Conservation (phyloP, 2,113 vertebrate species). For the Notarius lentiginosus region DNA sequence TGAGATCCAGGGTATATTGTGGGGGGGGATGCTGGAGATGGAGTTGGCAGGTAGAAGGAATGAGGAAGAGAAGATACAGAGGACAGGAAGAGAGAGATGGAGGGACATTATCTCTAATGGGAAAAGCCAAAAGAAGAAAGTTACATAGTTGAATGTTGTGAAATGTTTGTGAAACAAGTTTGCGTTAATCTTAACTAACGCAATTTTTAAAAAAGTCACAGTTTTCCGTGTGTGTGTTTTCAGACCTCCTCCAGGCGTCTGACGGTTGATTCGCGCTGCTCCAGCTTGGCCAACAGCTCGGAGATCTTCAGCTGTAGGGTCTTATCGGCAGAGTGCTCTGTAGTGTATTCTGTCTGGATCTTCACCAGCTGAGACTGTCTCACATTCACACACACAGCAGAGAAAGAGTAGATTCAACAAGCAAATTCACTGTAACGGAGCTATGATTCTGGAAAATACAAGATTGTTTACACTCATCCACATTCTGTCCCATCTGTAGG, state of each 20-base stretch:
- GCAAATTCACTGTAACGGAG: neutral
- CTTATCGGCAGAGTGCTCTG: conserved; percentile 68
- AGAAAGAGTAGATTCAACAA: neutral
- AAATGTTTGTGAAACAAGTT: neutral
- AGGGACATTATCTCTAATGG: no score
- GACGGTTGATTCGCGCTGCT: conserved; percentile 83
- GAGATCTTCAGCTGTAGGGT: conserved; percentile 83
- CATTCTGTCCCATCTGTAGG: neutral
- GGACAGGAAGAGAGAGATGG: no score
- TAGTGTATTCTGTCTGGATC: conserved; percentile 78
- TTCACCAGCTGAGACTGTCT: conserved; percentile 79
- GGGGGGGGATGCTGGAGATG: no score
- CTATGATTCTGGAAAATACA: neutral
- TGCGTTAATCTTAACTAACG: neutral
- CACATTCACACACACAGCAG: neutral
- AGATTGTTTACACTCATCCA: neutral
- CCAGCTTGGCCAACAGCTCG: conserved; percentile 79
- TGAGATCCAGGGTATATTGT: no score
- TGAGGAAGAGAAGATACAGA: no score
- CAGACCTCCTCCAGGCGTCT: conserved; percentile 83
- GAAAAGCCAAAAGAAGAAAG: no score
- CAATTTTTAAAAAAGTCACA: neutral
- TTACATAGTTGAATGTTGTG: neutral
- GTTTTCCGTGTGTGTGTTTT: neutral
- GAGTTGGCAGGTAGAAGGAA: no score